A percentile compares a stretch with the other conserved stretches of the same genome.
Conservation (phyloP, 2,888 invertebrate genomes). For the Eupithecia exiguata region DNA sequence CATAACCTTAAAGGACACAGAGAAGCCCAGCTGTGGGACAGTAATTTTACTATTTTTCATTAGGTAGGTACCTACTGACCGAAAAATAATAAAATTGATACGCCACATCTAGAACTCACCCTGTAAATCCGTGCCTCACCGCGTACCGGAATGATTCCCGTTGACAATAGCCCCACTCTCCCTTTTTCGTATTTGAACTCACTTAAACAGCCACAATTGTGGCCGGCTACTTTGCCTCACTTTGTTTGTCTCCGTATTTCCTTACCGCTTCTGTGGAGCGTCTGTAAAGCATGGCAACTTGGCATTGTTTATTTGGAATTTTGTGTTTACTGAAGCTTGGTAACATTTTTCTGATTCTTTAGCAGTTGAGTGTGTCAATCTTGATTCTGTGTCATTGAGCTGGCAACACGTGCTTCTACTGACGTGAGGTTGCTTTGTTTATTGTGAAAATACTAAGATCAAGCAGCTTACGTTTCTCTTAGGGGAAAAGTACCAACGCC, state of each 20-base stretch:
- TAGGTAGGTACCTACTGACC: neutral
- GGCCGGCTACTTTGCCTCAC: slow-evolving; percentile 64
- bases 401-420: neutral
- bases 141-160: slow-evolving; percentile 64
- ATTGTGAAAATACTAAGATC: too few species aligned
- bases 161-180: slow-evolving; percentile 66
- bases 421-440: neutral
- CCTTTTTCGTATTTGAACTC: slow-evolving; percentile 78
- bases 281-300: slow-evolving; percentile 5
- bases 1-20: neutral
- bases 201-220: slow-evolving; percentile 70
- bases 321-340: neutral
- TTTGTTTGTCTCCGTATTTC: slow-evolving; percentile 64
- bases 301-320: slow-evolving; percentile 1
- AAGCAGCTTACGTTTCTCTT: too few species aligned
- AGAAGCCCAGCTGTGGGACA: neutral
- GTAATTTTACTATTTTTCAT: neutral
- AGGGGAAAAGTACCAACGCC: too few species aligned
- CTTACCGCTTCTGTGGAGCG: slow-evolving; percentile 41
- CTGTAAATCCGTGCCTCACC: slow-evolving; percentile 12
- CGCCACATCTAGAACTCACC: neutral
- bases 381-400: neutral
- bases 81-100: neutral
- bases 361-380: too few species aligned
- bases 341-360: neutral